Evolutionary conservation across 2,797 vertebrate genomes (phyloP).

Genomic region (Steatocranus sp.): DNA sequence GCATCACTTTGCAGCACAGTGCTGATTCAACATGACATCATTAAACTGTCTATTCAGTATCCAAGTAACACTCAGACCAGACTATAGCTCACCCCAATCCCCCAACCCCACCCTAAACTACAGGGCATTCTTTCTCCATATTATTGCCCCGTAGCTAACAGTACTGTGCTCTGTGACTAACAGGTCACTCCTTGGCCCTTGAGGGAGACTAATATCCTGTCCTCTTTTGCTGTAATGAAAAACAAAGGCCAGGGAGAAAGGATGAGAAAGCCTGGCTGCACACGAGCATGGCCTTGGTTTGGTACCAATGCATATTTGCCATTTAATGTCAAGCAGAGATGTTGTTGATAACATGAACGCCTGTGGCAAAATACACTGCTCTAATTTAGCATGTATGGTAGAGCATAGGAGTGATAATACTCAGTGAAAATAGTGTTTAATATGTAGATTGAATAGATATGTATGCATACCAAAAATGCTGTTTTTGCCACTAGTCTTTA

Average conservation of each 20-base stretch:
- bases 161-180: constrained; percentile 44
- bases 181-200: constrained; percentile 34
- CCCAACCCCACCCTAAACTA: constrained; percentile 14
- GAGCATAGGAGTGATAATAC: neutral
- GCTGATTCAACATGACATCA: neutral
- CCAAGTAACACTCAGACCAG: neutral
- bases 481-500: neutral
- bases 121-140: constrained; percentile 25
- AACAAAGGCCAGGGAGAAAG: constrained; percentile 23
- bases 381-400: neutral
- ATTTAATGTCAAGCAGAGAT: constrained; percentile 4
- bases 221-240: constrained; percentile 59
- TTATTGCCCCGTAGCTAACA: constrained; percentile 48
- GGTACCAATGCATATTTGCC: neutral
- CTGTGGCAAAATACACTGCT: neutral
- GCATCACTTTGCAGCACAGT: neutral
- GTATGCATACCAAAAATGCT: neutral
- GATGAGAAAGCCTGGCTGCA: constrained; percentile 4
- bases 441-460: neutral
- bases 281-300: neutral
- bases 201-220: constrained; percentile 71
- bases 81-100: neutral
- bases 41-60: neutral
- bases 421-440: neutral
- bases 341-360: neutral